These are phyloP conservation scores for Orius insidiosus DNA, from an alignment of 1,140 invertebrate species.

Conservation along the genomic window DNA sequence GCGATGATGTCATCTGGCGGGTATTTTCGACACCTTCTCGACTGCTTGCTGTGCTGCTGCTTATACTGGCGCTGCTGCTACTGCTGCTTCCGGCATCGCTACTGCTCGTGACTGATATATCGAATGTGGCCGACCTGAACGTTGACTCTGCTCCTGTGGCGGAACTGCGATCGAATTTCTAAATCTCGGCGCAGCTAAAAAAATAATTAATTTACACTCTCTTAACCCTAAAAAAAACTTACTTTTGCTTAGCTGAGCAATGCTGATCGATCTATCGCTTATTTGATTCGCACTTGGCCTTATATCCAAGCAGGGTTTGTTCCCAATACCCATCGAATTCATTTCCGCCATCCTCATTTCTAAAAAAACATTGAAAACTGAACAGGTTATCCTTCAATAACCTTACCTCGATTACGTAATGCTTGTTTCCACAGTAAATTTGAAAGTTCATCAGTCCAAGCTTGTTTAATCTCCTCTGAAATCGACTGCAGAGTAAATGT, in stretches of 20 bases:
- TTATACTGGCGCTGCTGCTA: slow-evolving; percentile 6
- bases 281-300: slow-evolving; percentile 72
- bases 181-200: slow-evolving; percentile 46
- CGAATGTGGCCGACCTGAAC: slow-evolving; percentile 51
- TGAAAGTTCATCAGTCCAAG: slow-evolving; percentile 80
- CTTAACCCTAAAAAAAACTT: slow-evolving; percentile 22
- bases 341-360: slow-evolving; percentile 67
- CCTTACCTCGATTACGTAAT: slow-evolving; percentile 71
- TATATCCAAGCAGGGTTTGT: slow-evolving; percentile 72
- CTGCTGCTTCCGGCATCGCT: slow-evolving; percentile 15
- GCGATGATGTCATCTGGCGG: slow-evolving; percentile 17
- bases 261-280: slow-evolving; percentile 61
- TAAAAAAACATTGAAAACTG: slow-evolving; percentile 25
- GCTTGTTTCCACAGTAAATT: slow-evolving; percentile 84
- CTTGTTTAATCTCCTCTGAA: slow-evolving; percentile 56
- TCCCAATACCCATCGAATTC: slow-evolving; percentile 79
- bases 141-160: slow-evolving; percentile 38
- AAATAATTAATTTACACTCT: not conserved
- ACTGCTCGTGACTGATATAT: slow-evolving; percentile 55
- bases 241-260: slow-evolving; percentile 58
- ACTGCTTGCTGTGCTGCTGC: slow-evolving; percentile 6
- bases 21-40: slow-evolving; percentile 10
- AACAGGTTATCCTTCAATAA: too few species aligned
- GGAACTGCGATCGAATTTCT: slow-evolving; percentile 56
- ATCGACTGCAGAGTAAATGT: slow-evolving; percentile 65